Evolutionary conservation across 53 echinoderm and acorn worm genomes (phyloP).

Genomic region (Holothuria scabra): DNA sequence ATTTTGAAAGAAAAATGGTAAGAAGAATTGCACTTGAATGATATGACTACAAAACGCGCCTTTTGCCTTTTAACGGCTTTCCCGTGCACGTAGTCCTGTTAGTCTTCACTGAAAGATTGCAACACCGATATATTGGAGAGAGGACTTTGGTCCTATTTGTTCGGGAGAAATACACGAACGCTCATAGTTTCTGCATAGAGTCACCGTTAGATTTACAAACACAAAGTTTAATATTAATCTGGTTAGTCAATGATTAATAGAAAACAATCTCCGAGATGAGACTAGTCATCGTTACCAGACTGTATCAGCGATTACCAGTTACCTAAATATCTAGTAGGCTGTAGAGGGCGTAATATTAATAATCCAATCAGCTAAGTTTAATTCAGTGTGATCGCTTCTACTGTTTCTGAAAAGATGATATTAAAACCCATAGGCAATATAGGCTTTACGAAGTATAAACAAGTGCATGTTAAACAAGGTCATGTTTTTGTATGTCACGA

Average conservation of each 20-base stretch:
- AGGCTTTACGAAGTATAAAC: too few relatives aligned
- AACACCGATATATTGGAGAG: background rate
- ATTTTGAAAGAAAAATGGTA: background rate
- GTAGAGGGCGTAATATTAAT: too few relatives aligned
- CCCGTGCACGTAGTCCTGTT: background rate
- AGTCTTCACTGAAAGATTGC: background rate
- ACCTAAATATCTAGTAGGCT: too few relatives aligned
- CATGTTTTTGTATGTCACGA: too few relatives aligned
- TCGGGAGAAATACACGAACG: background rate
- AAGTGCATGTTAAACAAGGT: too few relatives aligned
- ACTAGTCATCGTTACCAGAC: too few relatives aligned
- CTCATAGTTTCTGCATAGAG: background rate
- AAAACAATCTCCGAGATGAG: background rate
- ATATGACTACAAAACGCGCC: background rate
- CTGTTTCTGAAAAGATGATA: too few relatives aligned
- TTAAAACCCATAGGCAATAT: too few relatives aligned
- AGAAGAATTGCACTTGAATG: background rate
- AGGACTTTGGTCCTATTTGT: constrained; percentile 22
- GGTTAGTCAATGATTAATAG: background rate
- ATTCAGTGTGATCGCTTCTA: too few relatives aligned
- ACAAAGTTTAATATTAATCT: background rate
- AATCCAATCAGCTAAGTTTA: too few relatives aligned
- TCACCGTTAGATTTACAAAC: constrained; percentile 4
- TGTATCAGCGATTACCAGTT: too few relatives aligned
- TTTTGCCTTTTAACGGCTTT: background rate